phyloP scores from a whole-genome alignment of 2,888 invertebrate genomes.

The Syrista parreyssii region DNA sequence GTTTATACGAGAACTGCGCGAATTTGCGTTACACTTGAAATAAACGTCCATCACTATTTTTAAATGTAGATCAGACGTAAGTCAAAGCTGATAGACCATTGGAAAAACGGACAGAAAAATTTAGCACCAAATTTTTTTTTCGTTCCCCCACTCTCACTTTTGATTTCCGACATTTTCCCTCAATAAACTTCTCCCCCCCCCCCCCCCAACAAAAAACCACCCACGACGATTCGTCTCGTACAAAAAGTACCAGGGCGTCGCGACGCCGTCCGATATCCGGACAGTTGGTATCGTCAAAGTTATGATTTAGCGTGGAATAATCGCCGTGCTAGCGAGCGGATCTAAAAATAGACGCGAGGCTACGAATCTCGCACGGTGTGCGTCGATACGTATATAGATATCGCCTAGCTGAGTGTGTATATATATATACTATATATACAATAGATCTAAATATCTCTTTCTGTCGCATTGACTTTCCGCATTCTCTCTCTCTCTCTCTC shows the following conservation, averaged over 20 bases:
- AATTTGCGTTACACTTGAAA: not conserved
- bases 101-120: accelerated
- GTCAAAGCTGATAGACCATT: not conserved
- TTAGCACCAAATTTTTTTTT: too few relatives aligned
- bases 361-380: slow-evolving; percentile 15
- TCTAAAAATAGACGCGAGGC: slow-evolving; percentile 48
- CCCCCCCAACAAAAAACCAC: too few relatives aligned
- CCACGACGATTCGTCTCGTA: not conserved
- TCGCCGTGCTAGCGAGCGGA: slow-evolving; percentile 42
- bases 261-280: slow-evolving; percentile 2
- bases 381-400: not conserved
- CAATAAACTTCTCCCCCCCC: too few relatives aligned
- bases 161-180: too few relatives aligned
- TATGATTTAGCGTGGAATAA: slow-evolving; percentile 56
- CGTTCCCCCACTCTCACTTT: not conserved
- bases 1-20: not conserved
- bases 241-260: not conserved
- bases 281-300: not conserved
- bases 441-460: slow-evolving; percentile 6
- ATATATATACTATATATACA: not conserved
- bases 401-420: not conserved
- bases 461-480: slow-evolving; percentile 12
- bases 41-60: not conserved
- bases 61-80: not conserved
- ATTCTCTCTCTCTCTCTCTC: slow-evolving; percentile 17